These are phyloP conservation scores for Pterois miles DNA, from an alignment of 2,797 vertebrate genomes.

Conservation along the genomic window DNA sequence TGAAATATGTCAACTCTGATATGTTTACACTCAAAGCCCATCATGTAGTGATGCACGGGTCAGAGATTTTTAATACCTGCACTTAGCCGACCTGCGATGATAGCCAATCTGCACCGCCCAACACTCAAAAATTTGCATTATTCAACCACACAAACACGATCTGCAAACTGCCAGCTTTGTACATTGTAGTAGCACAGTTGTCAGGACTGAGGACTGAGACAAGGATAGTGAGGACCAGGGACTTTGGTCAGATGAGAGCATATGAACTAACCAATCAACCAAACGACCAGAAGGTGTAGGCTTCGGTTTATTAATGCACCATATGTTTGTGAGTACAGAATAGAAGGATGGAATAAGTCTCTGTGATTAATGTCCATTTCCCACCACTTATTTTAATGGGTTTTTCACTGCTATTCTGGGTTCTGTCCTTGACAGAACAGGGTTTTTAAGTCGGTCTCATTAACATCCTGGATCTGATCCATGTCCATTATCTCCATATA, in stretches of 20 bases:
- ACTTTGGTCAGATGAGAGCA: too few species aligned
- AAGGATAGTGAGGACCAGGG: neutral
- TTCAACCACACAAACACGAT: neutral
- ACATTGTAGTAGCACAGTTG: neutral
- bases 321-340: neutral
- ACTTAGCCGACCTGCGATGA: too few species aligned
- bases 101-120: too few species aligned
- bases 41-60: neutral
- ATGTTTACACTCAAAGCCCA: neutral
- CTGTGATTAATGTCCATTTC: neutral
- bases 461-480: constrained; percentile 22
- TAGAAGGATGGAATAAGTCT: neutral
- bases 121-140: neutral
- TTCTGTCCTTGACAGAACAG: neutral
- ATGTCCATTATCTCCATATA: neutral
- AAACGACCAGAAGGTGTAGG: neutral
- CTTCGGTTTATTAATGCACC: neutral
- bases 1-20: neutral
- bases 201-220: neutral
- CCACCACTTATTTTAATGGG: constrained; percentile 9
- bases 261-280: too few species aligned
- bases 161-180: neutral
- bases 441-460: neutral
- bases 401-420: neutral
- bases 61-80: neutral